phyloP scores from a whole-genome alignment of 2,888 invertebrate genomes.

The Elysia crispata region DNA sequence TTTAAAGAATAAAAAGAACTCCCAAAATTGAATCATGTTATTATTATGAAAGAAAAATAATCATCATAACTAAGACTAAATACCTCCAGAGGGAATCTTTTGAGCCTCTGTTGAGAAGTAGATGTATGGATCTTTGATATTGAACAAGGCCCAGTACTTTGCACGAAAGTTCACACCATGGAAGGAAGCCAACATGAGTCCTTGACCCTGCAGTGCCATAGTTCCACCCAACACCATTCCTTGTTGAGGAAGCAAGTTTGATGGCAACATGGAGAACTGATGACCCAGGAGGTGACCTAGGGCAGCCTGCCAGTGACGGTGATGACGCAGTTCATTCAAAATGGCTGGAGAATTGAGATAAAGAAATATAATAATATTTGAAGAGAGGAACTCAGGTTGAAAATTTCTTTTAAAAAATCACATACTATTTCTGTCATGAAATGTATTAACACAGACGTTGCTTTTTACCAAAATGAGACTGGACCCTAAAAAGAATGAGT shows the following conservation, averaged over 20 bases:
- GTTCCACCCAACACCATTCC: slow-evolving; percentile 91
- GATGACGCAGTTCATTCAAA: slow-evolving; percentile 81
- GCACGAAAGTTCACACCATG: slow-evolving; percentile 97
- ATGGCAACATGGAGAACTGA: slow-evolving; percentile 82
- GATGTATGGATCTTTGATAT: slow-evolving; percentile 88
- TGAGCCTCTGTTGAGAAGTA: slow-evolving; percentile 83
- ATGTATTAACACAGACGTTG: too few relatives aligned
- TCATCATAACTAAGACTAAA: slow-evolving; percentile 24
- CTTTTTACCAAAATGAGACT: too few relatives aligned
- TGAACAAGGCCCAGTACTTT: slow-evolving; percentile 97
- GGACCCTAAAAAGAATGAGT: too few relatives aligned
- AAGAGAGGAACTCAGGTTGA: too few relatives aligned
- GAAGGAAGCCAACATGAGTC: slow-evolving; percentile 96
- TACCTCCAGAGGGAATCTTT: slow-evolving; percentile 80
- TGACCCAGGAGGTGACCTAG: slow-evolving; percentile 88
- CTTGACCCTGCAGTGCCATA: slow-evolving; percentile 84
- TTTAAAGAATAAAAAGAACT: too few relatives aligned
- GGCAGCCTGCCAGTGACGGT: slow-evolving; percentile 96
- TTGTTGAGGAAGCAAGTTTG: slow-evolving; percentile 77
- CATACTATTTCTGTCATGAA: too few relatives aligned
- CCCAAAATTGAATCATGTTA: too few relatives aligned
- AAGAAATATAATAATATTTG: too few relatives aligned
- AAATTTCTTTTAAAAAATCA: too few relatives aligned
- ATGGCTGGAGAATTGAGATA: slow-evolving; percentile 53
- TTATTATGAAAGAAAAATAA: too few relatives aligned